Evolutionary conservation across 2,888 invertebrate species (phyloP), one percentile per base, ranked within the genome.

Genomic region (Axea sp.): DNA sequence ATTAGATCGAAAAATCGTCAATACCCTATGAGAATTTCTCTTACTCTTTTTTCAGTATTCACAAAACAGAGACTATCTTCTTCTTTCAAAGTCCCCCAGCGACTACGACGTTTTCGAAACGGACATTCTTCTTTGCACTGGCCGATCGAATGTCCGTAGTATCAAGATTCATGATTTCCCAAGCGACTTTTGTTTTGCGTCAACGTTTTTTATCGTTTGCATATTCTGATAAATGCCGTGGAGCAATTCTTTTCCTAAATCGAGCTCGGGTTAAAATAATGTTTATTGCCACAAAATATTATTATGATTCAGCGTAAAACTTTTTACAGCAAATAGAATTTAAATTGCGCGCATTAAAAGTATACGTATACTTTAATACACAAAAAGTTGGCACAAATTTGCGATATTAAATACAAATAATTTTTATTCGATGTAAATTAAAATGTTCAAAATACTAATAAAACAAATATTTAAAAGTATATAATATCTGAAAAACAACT

Each of bases 161-260:
- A 59, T 75, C 76, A 67, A 67, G 75, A 75, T 71, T 71, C 74
- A 43, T 77, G 76, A 81, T 81, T 81, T 78, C 77, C 77, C 76
- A 71, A 35, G 78, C 62, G 78, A 76, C 77, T 59, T 74, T 71
- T 59, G 64, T 64, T 71, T 68, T 43, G 45, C 30, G 33, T 68
- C 51, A 43, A 57, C 53, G 49, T 72, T 62, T 64, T 74, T 77
- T 68, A 73, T 75, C 65, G 73, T 72, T 68, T 73, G 68, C 73
- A 72, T 60, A 60, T 47, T 49, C 31, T 51, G 59, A 49, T 26
- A 51, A 57, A 65, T 35, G 51, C 31, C 19, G 19, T 8, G 33
- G 26, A 59, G 57, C 49, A 64, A 64, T 30, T 45, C 41, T 59
- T 57, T 37, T 37, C 17, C 31, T 0, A 31, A 49, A 39, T 33